Evolutionary conservation across 2,797 vertebrate genomes (phyloP).

Genomic region (Sebastes minor): DNA sequence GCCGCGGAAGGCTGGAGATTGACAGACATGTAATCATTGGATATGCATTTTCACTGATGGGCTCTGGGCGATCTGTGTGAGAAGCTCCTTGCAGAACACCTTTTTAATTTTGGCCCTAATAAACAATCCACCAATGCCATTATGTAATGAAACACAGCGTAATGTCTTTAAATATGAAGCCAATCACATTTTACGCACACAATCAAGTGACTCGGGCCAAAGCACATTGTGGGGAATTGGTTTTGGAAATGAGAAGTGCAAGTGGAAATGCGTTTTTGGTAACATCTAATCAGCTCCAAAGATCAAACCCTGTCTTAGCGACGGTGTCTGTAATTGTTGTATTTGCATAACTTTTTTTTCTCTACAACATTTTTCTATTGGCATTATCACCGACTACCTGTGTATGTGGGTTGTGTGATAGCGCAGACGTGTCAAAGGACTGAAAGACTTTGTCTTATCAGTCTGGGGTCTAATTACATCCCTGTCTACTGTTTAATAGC

Average conservation of each 20-base stretch:
- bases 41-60: constrained; percentile 51
- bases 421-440: constrained; percentile 56
- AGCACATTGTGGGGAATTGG: constrained; percentile 63
- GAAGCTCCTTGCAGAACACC: constrained; percentile 62
- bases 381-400: constrained; percentile 54
- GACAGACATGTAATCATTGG: constrained; percentile 78
- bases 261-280: constrained; percentile 55
- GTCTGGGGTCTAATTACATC: constrained; percentile 64
- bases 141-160: constrained; percentile 76
- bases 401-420: constrained; percentile 46
- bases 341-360: constrained; percentile 68
- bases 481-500: constrained; percentile 66
- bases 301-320: constrained; percentile 66
- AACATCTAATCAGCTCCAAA: constrained; percentile 71
- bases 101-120: constrained; percentile 80
- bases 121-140: constrained; percentile 75
- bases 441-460: constrained; percentile 63
- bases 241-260: constrained; percentile 74
- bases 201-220: constrained; percentile 64
- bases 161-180: constrained; percentile 77
- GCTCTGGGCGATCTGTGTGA: constrained; percentile 50
- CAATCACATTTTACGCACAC: constrained; percentile 67
- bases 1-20: constrained; percentile 70
- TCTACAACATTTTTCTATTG: constrained; percentile 43
- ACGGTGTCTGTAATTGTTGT: constrained; percentile 66